Percentiles rank a stretch among this genome's conserved stretches.
Conservation (phyloP, 2,888 invertebrate genomes). For the Nesidiocoris tenuis region DNA sequence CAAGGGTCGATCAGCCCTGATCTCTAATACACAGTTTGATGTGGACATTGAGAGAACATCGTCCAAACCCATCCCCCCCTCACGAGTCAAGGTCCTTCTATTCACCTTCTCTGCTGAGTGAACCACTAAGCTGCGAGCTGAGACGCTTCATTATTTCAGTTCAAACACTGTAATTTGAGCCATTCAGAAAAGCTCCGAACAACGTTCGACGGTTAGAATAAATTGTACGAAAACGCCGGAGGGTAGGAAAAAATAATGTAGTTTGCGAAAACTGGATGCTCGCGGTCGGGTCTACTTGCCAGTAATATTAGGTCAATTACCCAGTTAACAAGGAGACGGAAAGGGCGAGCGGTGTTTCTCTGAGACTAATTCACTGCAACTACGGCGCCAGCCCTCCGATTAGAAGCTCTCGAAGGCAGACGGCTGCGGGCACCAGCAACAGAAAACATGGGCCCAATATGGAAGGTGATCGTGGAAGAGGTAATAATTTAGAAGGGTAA, state of each 20-base stretch:
- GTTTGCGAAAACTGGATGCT: not conserved
- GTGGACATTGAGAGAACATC: too few relatives aligned
- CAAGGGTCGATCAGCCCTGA: too few relatives aligned
- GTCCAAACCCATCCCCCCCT: too few relatives aligned
- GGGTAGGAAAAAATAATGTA: not conserved
- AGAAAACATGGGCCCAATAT: too few relatives aligned
- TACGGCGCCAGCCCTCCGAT: slow-evolving; percentile 37
- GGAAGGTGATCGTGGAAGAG: too few relatives aligned
- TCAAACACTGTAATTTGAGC: not conserved
- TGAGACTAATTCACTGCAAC: slow-evolving; percentile 31
- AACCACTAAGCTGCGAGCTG: too few relatives aligned
- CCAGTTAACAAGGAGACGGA: not conserved
- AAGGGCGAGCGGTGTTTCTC: slow-evolving; percentile 10
- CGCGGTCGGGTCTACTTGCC: not conserved
- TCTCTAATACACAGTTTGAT: too few relatives aligned
- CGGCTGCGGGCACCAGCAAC: not conserved
- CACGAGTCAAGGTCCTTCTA: too few relatives aligned
- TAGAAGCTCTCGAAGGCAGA: slow-evolving; percentile 36
- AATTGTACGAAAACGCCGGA: not conserved
- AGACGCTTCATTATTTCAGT: too few relatives aligned
- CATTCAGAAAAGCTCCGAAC: not conserved
- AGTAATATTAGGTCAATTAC: slow-evolving; percentile 38
- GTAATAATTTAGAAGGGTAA: too few relatives aligned
- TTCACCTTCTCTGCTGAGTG: too few relatives aligned
- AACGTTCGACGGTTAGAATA: too few relatives aligned